phyloP scores from a whole-genome alignment of 2,113 vertebrate species.

The Colinus virginianus region DNA sequence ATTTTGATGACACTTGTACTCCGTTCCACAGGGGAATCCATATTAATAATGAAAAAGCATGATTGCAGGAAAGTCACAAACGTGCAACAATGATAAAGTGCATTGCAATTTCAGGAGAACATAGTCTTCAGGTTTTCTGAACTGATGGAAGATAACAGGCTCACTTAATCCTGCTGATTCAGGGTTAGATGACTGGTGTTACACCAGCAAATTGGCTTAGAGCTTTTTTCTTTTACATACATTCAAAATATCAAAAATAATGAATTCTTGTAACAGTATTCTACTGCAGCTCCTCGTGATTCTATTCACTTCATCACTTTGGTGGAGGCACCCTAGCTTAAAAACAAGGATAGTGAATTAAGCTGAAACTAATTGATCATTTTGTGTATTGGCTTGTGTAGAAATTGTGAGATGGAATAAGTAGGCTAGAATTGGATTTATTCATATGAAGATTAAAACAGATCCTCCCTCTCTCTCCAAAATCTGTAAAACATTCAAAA shows the following conservation, averaged over 20 bases:
- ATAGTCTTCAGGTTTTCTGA: neutral
- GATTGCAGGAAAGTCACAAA: neutral
- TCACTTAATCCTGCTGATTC: neutral
- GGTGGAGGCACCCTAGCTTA: neutral
- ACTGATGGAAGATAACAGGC: neutral
- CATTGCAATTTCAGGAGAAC: neutral
- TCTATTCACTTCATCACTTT: neutral
- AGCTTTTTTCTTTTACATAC: neutral
- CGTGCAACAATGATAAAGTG: neutral
- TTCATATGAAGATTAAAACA: neutral
- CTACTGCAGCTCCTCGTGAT: neutral
- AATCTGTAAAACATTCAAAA: neutral
- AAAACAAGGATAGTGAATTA: neutral
- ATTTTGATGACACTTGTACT: neutral
- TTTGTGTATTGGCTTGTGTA: neutral
- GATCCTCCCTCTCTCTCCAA: neutral
- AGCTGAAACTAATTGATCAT: neutral
- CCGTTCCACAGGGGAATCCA: neutral
- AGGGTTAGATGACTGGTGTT: neutral
- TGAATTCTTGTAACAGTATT: neutral
- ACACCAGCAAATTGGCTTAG: neutral
- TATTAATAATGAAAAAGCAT: neutral
- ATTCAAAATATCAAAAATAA: neutral
- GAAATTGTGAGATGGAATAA: neutral
- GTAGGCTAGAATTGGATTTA: neutral